Evolutionary conservation across 64 coral and sea anemone genomes (phyloP), one percentile per base, ranked within the genome.

Genomic region (Dendronephthya gigantea): DNA sequence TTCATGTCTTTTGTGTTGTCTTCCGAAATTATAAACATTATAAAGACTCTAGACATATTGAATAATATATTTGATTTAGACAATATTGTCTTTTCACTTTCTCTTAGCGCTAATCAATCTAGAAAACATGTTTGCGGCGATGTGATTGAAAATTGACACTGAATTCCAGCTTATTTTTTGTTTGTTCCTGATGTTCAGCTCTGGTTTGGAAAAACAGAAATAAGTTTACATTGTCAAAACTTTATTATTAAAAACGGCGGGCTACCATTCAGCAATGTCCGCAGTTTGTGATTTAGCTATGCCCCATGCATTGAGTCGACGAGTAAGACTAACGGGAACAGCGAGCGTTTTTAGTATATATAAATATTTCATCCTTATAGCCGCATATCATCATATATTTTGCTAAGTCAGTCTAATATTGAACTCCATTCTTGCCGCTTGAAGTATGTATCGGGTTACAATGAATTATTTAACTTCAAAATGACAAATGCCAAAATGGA

Each of bases 391-490:
- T 66, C 29, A n/a, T 66, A 66, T 39, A 79, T 79, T 36, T 79
- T 79, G 72, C 72, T 34, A 79, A 23, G 29, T 34, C 14, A 23
- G 29, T 34, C 14, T 36, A 35, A 79, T 79, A 79, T 79, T 79
- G 32, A 79, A 79, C 72, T 39, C 36, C 72, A 79, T 79, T 34
- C 72, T 79, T 79, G 30, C 30, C 72, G 30, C 72, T 79, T 79
- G 14, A 79, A 79, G 36, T 79, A 79, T 39, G 28, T 79, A 79
- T 79, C 72, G 72, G 12, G 72, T 79, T 79, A 79, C 72, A 79
- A 79, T 79, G 72, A 79, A 79, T 79, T 79, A 79, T 79, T 79
- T 79, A 79, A 33, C 72, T 79, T 79, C 72, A 34, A 79, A 79
- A 39, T 39, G 36, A 79, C 72, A 79, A 36, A 79, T 79, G 72